A percentile compares a stretch with the other conserved stretches of the same genome.
Conservation (phyloP, 2,888 invertebrate species). For the Himalopsyche anomala region DNA sequence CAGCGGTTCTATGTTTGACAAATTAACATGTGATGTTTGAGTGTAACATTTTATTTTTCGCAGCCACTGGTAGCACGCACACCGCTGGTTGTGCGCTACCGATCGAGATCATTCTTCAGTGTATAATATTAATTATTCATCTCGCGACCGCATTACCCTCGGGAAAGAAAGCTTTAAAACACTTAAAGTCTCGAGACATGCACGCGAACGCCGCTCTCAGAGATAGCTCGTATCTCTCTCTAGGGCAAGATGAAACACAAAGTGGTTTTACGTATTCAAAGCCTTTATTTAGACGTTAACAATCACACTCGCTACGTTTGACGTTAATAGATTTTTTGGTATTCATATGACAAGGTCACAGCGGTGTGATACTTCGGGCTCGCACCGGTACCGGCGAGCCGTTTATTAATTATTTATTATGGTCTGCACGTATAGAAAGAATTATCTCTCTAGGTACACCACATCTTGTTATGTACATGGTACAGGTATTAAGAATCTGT, state of each 20-base stretch:
- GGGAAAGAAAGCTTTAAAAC: conserved; percentile 43
- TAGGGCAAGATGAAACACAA: conserved; percentile 36
- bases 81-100: neutral
- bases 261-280: conserved; percentile 43
- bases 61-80: neutral
- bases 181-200: conserved; percentile 42
- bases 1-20: too few species aligned
- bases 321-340: conserved; percentile 40
- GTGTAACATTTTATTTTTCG: neutral
- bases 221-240: conserved; percentile 40
- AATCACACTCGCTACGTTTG: conserved; percentile 38
- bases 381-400: conserved; percentile 5
- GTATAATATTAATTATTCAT: conserved; percentile 42
- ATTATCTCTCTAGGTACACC: too few species aligned
- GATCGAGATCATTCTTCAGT: conserved; percentile 34
- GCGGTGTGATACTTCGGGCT: neutral
- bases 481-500: too few species aligned
- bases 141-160: conserved; percentile 42
- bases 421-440: too few species aligned
- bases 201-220: conserved; percentile 36
- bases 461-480: too few species aligned
- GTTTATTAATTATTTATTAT: neutral
- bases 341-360: conserved; percentile 14
- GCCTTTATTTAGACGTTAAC: conserved; percentile 43
- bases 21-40: too few species aligned